Conservation (phyloP, 2,113 vertebrate genomes). For the Guaruba guarouba region DNA sequence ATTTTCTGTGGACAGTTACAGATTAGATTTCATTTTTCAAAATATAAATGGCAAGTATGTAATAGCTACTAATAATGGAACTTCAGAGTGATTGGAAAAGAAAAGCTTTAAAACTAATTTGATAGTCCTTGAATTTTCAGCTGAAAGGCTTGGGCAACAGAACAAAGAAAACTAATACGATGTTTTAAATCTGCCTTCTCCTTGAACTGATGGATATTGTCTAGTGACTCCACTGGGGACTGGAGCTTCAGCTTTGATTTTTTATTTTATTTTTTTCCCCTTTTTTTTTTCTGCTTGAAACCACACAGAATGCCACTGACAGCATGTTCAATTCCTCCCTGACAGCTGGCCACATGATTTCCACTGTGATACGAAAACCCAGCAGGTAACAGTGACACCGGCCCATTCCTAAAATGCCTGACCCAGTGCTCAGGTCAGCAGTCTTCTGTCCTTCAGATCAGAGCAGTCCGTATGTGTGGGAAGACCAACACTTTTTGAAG, state of each 20-base stretch:
- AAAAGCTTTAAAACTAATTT: background rate
- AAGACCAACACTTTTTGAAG: no score
- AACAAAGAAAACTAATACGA: background rate
- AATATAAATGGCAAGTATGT: background rate
- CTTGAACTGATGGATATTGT: background rate
- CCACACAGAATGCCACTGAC: background rate
- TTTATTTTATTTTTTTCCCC: no score
- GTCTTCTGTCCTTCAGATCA: rapidly evolving
- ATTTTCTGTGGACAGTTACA: background rate
- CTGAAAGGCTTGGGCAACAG: background rate
- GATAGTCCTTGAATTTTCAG: background rate
- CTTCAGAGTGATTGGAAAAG: background rate
- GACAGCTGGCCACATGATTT: background rate
- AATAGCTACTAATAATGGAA: background rate
- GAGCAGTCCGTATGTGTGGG: rapidly evolving
- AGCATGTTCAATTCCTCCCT: background rate
- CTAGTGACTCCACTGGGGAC: background rate
- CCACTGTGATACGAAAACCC: background rate
- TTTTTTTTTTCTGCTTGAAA: background rate
- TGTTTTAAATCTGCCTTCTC: background rate
- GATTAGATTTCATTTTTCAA: conserved; percentile 3
- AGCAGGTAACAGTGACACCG: background rate
- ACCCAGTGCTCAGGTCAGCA: rapidly evolving
- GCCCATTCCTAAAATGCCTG: background rate
- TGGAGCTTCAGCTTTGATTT: background rate